Evolutionary conservation across 2,888 invertebrate species (phyloP).

Genomic region (Agrochola lota): DNA sequence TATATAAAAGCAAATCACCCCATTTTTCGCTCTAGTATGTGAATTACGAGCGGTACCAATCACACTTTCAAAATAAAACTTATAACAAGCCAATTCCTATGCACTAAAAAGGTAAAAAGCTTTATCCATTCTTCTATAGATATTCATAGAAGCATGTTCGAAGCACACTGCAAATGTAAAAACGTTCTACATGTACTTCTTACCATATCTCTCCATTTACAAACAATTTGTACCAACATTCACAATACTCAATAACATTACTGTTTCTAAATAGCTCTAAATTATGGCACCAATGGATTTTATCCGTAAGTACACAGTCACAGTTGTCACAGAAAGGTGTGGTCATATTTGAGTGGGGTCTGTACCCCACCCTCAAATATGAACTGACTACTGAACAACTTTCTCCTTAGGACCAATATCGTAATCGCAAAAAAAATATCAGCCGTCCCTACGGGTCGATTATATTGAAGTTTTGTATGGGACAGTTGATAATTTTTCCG

Average conservation of each 20-base stretch:
- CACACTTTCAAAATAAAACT: too few species aligned
- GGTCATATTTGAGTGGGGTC: not conserved
- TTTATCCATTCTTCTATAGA: not conserved
- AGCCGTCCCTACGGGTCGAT: too few species aligned
- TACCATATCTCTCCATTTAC: slow-evolving; percentile 25
- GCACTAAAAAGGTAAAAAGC: too few species aligned
- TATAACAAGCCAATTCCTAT: not conserved
- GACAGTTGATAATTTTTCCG: too few species aligned
- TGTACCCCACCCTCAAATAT: not conserved
- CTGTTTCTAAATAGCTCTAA: slow-evolving; percentile 45
- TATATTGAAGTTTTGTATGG: too few species aligned
- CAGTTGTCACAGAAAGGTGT: not conserved
- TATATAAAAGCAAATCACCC: too few species aligned
- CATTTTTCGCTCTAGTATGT: too few species aligned
- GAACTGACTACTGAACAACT: not conserved
- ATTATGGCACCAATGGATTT: slow-evolving; percentile 36
- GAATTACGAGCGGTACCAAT: too few species aligned
- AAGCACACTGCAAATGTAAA: not conserved
- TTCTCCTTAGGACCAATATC: not conserved
- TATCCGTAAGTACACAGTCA: too few species aligned
- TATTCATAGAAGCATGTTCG: not conserved
- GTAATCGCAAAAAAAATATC: too few species aligned
- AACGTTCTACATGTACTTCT: slow-evolving; percentile 5
- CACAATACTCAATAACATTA: slow-evolving; percentile 31
- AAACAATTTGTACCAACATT: slow-evolving; percentile 11